Evolutionary conservation across 2,888 invertebrate species (phyloP).

Genomic region (Epirrhoe alternata): DNA sequence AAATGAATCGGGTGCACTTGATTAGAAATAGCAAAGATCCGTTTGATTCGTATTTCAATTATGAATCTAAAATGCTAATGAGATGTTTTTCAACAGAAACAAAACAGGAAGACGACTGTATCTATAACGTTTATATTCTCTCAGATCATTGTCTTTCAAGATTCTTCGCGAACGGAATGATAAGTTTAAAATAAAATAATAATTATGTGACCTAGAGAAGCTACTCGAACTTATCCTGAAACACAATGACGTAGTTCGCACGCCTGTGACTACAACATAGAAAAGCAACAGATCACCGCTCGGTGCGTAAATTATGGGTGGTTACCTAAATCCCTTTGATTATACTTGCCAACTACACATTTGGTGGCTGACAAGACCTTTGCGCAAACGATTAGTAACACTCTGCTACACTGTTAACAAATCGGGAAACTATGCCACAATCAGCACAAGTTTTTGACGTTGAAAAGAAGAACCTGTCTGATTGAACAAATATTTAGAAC

Average conservation of each 20-base stretch:
- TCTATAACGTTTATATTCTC: too few relatives aligned
- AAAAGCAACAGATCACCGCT: constrained; percentile 28
- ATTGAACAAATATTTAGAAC: too few relatives aligned
- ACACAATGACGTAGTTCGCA: neutral
- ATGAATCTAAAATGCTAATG: too few relatives aligned
- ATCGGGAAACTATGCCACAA: constrained; percentile 7
- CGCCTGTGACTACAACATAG: constrained; percentile 10
- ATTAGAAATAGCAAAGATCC: neutral
- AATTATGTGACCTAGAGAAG: neutral
- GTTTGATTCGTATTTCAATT: neutral
- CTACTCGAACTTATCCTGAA: neutral
- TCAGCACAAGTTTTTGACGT: constrained; percentile 1
- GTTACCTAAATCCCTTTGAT: constrained; percentile 45
- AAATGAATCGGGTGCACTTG: neutral
- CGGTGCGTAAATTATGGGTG: constrained; percentile 37
- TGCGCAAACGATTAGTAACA: constrained; percentile 43
- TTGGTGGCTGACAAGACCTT: constrained; percentile 43
- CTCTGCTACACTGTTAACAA: constrained; percentile 36
- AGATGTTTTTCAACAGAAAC: too few relatives aligned
- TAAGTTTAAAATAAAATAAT: too few relatives aligned
- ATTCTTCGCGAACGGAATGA: too few relatives aligned
- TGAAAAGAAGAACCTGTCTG: too few relatives aligned
- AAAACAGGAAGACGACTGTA: too few relatives aligned
- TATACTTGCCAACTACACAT: constrained; percentile 43
- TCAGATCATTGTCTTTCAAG: too few relatives aligned